phyloP scores from a whole-genome alignment of 2,797 vertebrate species.

The Spheniscus humboldti region DNA sequence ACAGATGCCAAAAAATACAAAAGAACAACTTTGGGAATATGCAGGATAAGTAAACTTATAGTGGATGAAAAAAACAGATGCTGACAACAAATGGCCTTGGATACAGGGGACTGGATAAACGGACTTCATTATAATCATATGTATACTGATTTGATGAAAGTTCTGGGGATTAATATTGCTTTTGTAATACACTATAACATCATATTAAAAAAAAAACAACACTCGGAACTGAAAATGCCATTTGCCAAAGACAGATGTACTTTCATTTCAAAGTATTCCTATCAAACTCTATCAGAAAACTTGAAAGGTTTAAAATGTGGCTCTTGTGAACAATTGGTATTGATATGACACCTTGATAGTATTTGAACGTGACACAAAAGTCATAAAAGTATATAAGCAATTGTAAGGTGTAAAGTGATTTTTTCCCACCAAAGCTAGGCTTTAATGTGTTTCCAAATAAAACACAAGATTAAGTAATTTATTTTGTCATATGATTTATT shows the following conservation, averaged over 20 bases:
- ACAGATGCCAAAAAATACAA: slow-evolving; percentile 11
- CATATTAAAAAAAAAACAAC: slow-evolving; percentile 8
- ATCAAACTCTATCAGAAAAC: slow-evolving; percentile 66
- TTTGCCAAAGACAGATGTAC: slow-evolving; percentile 58
- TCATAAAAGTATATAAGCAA: slow-evolving; percentile 67
- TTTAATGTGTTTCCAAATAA: slow-evolving; percentile 74
- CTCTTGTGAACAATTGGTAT: slow-evolving; percentile 68
- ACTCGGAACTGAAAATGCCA: slow-evolving; percentile 13
- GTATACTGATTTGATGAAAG: slow-evolving; percentile 41
- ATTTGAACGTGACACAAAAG: slow-evolving; percentile 59
- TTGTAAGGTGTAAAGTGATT: slow-evolving; percentile 62
- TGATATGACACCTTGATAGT: slow-evolving; percentile 68
- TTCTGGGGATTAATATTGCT: slow-evolving; percentile 59
- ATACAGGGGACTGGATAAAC: neutral
- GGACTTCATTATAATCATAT: slow-evolving; percentile 15
- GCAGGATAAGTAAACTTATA: neutral
- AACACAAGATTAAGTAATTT: slow-evolving; percentile 74
- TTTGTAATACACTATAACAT: slow-evolving; percentile 12
- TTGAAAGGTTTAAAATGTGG: slow-evolving; percentile 67
- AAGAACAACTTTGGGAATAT: slow-evolving; percentile 5
- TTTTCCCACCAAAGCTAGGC: slow-evolving; percentile 61
- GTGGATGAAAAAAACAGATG: neutral
- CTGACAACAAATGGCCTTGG: neutral
- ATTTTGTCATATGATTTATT: slow-evolving; percentile 75
- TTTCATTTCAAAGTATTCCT: slow-evolving; percentile 61